These are phyloP conservation scores for Meiosimyza decipiens DNA, from an alignment of 2,888 invertebrate genomes.

Conservation along the genomic window DNA sequence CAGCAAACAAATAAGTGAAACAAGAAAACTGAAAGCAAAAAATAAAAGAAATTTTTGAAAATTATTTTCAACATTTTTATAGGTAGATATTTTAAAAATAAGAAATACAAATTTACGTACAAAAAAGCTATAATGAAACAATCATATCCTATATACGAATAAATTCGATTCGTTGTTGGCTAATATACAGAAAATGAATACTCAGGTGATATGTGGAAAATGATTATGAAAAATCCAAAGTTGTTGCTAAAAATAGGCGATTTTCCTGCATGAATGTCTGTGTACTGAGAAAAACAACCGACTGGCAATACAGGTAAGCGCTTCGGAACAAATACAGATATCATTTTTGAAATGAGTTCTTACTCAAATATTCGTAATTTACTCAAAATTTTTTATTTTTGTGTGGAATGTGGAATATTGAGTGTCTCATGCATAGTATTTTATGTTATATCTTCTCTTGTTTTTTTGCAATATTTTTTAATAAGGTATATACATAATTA, in stretches of 20 bases:
- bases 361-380: constrained; percentile 14
- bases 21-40: constrained; percentile 7
- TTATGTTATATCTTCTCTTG: no score
- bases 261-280: constrained; percentile 44
- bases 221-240: constrained; percentile 45
- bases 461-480: no score
- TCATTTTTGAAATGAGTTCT: background rate
- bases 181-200: constrained; percentile 32
- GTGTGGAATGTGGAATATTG: constrained; percentile 49
- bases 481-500: no score
- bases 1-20: constrained; percentile 25
- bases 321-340: constrained; percentile 19
- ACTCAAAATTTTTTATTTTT: constrained; percentile 41
- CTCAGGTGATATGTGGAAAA: constrained; percentile 64
- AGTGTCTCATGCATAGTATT: constrained; percentile 5
- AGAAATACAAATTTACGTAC: constrained; percentile 31
- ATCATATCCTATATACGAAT: background rate
- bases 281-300: background rate
- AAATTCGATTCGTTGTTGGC: background rate
- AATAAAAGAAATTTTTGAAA: constrained; percentile 31
- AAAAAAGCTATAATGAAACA: constrained; percentile 14
- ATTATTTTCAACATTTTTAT: constrained; percentile 7
- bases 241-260: constrained; percentile 59
- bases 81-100: constrained; percentile 30
- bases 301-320: constrained; percentile 12